phyloP scores from a whole-genome alignment of 2,113 vertebrate genomes.

The Colossoma macropomum region DNA sequence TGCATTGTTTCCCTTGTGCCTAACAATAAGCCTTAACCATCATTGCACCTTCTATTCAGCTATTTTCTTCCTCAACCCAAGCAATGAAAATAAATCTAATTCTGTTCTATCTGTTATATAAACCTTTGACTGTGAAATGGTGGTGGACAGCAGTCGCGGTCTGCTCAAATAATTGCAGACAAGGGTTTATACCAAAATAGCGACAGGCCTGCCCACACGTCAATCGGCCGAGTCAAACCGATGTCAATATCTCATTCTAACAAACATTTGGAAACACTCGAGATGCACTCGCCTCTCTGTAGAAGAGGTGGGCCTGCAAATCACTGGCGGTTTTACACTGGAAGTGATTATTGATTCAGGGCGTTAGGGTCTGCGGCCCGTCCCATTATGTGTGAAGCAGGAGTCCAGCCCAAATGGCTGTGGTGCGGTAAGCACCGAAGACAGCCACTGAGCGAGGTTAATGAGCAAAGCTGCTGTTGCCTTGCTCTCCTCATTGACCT shows the following conservation, averaged over 20 bases:
- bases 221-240: not conserved
- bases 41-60: no score
- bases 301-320: not conserved
- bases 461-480: slow-evolving; percentile 14
- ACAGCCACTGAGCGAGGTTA: slow-evolving; percentile 15
- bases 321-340: not conserved
- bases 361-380: not conserved
- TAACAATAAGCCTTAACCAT: no score
- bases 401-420: not conserved
- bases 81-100: no score
- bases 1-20: no score
- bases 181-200: no score
- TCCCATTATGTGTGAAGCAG: not conserved
- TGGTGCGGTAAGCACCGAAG: not conserved
- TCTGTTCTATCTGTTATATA: no score
- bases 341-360: not conserved
- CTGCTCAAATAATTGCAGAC: no score
- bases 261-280: not conserved
- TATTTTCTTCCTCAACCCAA: no score
- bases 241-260: not conserved
- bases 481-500: slow-evolving; percentile 31
- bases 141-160: no score
- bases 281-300: not conserved
- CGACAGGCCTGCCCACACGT: no score
- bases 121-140: no score